Conservation (phyloP, 2,113 vertebrate genomes). For the Paradisaea rubra region DNA sequence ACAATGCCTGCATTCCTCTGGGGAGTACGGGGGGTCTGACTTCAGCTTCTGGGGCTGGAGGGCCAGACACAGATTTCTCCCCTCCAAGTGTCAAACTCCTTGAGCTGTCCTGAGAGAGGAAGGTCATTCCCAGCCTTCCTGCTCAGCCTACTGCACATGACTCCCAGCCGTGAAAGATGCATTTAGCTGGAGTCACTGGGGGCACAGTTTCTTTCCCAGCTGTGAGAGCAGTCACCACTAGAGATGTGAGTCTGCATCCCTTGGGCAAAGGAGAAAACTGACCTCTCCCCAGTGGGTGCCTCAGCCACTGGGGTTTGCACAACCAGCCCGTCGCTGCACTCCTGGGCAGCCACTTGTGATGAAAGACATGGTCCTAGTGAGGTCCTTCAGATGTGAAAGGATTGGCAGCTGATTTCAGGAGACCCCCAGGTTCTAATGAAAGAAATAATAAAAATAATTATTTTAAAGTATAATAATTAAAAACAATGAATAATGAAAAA, state of each 20-base stretch:
- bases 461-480: neutral
- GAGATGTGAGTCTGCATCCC: neutral
- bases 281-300: neutral
- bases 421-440: neutral
- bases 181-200: neutral
- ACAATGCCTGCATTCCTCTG: neutral
- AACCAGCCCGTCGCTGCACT: neutral
- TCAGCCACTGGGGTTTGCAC: neutral
- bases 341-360: neutral
- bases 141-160: neutral
- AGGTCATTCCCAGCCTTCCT: neutral
- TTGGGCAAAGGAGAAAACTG: neutral
- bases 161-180: neutral
- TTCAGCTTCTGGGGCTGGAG: neutral
- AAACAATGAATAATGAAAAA: neutral
- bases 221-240: neutral
- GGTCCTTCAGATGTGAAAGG: neutral
- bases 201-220: neutral
- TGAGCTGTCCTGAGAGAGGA: neutral
- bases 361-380: neutral
- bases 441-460: neutral
- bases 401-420: neutral
- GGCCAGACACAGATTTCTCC: neutral
- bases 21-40: neutral
- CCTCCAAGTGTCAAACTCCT: neutral